Conservation (phyloP, 2,888 invertebrate species). For the Tenodera sinensis region DNA sequence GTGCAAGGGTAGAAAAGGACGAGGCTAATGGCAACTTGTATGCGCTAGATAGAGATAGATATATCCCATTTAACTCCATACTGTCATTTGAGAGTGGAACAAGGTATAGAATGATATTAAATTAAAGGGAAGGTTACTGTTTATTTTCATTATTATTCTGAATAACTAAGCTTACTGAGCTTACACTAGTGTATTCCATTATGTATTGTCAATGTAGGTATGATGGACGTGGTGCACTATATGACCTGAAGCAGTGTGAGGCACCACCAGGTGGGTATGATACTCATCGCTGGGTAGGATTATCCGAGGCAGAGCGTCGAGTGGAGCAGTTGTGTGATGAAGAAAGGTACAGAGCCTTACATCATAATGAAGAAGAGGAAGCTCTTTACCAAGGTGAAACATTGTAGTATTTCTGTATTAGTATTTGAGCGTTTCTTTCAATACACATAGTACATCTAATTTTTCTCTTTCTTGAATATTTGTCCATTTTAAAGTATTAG, state of each 20-base stretch:
- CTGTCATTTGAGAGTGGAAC: too few relatives aligned
- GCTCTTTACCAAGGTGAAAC: constrained; percentile 80
- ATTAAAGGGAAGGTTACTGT: background rate
- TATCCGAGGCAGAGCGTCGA: constrained; percentile 68
- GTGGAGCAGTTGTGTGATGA: constrained; percentile 92
- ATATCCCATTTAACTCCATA: too few relatives aligned
- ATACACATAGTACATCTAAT: too few relatives aligned
- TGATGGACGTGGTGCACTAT: constrained; percentile 89
- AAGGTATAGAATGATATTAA: too few relatives aligned
- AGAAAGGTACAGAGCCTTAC: constrained; percentile 87
- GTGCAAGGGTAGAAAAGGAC: too few relatives aligned
- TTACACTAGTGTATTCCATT: constrained; percentile 38
- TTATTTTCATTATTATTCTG: background rate
- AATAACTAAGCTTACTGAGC: background rate
- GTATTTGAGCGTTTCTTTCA: too few relatives aligned
- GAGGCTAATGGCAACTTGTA: too few relatives aligned
- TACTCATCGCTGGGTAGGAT: constrained; percentile 53
- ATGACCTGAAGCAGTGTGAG: constrained; percentile 78
- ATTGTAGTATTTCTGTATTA: background rate
- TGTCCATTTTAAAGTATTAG: too few relatives aligned
- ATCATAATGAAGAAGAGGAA: constrained; percentile 84
- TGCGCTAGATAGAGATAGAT: too few relatives aligned
- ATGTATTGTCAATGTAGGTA: constrained; percentile 60
- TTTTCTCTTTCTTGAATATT: too few relatives aligned
- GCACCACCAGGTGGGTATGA: constrained; percentile 71